A percentile compares a stretch with the other conserved stretches of the same genome.
Evolutionary conservation across 2,113 vertebrate species (phyloP).

Genomic region (Bufo bufo): DNA sequence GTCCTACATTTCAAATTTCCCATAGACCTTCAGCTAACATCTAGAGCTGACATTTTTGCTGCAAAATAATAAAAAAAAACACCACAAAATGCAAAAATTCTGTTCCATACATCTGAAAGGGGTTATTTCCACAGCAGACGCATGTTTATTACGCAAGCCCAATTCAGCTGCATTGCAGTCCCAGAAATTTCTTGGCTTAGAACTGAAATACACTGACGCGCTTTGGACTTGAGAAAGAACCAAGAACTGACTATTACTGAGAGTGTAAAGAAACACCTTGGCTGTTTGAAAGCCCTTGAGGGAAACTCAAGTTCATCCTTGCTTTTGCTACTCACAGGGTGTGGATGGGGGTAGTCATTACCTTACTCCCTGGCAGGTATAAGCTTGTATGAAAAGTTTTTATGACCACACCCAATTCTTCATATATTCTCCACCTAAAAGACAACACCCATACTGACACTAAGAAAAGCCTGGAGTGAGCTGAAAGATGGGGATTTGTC

Average conservation of each 20-base stretch:
- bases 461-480: not conserved
- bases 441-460: constrained; percentile 12
- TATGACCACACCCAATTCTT: constrained; percentile 45
- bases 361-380: constrained; percentile 32
- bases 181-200: too few species aligned
- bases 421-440: constrained; percentile 44
- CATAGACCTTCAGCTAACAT: too few species aligned
- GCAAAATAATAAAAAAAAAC: too few species aligned
- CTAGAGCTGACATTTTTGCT: too few species aligned
- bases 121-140: too few species aligned
- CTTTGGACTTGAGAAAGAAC: not conserved
- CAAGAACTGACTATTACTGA: not conserved
- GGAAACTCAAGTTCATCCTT: constrained; percentile 49
- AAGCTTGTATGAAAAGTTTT: constrained; percentile 44
- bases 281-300: constrained; percentile 11
- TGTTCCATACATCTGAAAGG: too few species aligned
- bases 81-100: too few species aligned
- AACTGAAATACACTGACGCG: not conserved
- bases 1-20: too few species aligned
- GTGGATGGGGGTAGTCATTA: constrained; percentile 34
- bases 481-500: not conserved
- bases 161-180: too few species aligned
- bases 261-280: not conserved
- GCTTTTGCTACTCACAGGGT: constrained; percentile 29
- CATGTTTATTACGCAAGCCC: too few species aligned